Base-by-base conservation (phyloP, 2,113 vertebrate species). In the Rana temporaria region DNA sequence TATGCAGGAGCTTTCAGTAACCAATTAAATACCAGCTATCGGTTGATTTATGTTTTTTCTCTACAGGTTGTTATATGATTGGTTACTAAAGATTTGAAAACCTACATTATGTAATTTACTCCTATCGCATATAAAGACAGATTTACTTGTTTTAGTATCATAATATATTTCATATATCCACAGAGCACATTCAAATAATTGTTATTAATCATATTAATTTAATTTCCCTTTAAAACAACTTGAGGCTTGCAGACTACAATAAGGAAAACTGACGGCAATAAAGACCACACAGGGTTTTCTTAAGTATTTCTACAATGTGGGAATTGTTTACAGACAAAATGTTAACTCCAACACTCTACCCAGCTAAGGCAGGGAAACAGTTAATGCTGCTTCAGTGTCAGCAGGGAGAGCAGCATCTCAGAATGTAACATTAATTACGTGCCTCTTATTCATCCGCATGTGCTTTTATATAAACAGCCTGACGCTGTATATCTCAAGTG, bases 391-490 rank as follows among this genome's bases (percentile, higher is more conserved):
- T 16, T 79, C 22, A 52, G 56, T 79, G 59, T 69, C 8, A 9
- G 55, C 60, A 73, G 57, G 59, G 34, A 72, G 64, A 73, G 70
- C 59, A 20, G 57, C 67, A 53, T 73, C 70, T 38, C 26, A 66
- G 80, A 82, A 82, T 82, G 80, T 82, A 67, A 75, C 71, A 67
- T 82, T 82, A 67, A 82, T 56, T 18, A 75, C 52, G 80, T 82
- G 80, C 80, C 80, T 82, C 48, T 82, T 82, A 74, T 75, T 82
- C 71, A 82, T 75, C 62, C 62, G 80, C 80, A 82, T 82, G 80
- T 82, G 80, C 80, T 82, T 82, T 82, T 82, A 75, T 82, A 82
- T 74, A 53, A 82, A 75, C 69, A 82, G 70, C 80, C 80, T 74
- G 80, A 82, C 62, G 80, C 80, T 82, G 80, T 65, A 66, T 66